Percentiles rank a stretch among this genome's conserved stretches.
Evolutionary conservation across 2,797 vertebrate species (phyloP).

Genomic region (Trematomus bernacchii): DNA sequence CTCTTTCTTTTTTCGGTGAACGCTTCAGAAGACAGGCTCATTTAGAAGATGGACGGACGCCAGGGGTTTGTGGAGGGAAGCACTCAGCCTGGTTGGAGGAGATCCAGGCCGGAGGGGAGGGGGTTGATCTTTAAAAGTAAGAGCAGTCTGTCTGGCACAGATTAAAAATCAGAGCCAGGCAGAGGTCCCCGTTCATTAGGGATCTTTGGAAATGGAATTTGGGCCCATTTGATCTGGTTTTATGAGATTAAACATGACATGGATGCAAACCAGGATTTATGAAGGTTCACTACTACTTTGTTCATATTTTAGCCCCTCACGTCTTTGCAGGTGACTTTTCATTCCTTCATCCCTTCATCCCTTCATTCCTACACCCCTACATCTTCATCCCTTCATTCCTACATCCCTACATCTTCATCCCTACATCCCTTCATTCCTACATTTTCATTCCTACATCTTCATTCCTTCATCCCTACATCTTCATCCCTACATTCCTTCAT

Average conservation of each 20-base stretch:
- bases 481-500: no score
- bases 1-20: conserved; percentile 16
- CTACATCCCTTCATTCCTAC: no score
- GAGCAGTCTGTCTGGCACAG: conserved; percentile 45
- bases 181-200: conserved; percentile 32
- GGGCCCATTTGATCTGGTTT: background rate
- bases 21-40: conserved; percentile 55
- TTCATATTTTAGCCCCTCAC: background rate
- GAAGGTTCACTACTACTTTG: background rate
- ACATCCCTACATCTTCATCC: no score
- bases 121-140: conserved; percentile 55
- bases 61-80: conserved; percentile 46
- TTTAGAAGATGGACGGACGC: conserved; percentile 63
- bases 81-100: conserved; percentile 49
- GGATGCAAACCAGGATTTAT: background rate
- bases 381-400: no score
- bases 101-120: conserved; percentile 45
- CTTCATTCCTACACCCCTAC: no score
- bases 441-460: no score
- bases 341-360: no score
- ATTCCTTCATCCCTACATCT: no score
- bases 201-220: conserved; percentile 16
- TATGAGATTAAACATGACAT: background rate
- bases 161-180: conserved; percentile 41
- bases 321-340: background rate